Conservation (phyloP, 2,113 vertebrate species). For the Microcebus ravelobensis region DNA sequence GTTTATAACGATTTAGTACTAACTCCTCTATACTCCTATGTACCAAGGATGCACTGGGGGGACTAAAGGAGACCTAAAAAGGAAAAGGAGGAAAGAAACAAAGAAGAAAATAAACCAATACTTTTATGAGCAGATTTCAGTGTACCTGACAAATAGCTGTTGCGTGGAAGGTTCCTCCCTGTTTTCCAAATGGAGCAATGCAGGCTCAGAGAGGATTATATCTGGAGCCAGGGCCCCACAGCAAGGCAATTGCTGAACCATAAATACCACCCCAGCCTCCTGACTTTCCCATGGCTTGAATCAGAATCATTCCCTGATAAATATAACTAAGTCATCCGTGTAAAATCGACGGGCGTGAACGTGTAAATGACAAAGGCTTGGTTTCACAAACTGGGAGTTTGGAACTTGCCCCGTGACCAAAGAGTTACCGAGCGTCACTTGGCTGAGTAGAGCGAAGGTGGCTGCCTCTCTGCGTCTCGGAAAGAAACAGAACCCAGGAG, state of each 20-base stretch:
- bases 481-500: not conserved
- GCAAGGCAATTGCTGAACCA: slow-evolving; percentile 59
- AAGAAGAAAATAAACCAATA: not conserved
- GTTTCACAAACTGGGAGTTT: not conserved
- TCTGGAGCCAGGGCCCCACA: slow-evolving; percentile 22
- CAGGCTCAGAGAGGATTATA: not conserved
- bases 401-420: not conserved
- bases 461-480: not conserved
- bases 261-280: slow-evolving; percentile 61
- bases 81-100: not conserved
- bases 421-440: not conserved
- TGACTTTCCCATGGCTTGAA: slow-evolving; percentile 62
- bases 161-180: not conserved
- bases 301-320: slow-evolving; percentile 59
- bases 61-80: not conserved
- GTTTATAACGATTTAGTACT: not conserved
- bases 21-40: not conserved
- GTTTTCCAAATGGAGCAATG: slow-evolving; percentile 42
- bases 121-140: not conserved
- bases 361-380: not conserved
- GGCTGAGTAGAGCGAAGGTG: not conserved
- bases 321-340: slow-evolving; percentile 47
- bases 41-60: not conserved
- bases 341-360: slow-evolving; percentile 32
- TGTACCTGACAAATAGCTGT: not conserved